phyloP scores from a whole-genome alignment of 2,888 invertebrate species.

The Scaptodrosophila latifasciaeformis region DNA sequence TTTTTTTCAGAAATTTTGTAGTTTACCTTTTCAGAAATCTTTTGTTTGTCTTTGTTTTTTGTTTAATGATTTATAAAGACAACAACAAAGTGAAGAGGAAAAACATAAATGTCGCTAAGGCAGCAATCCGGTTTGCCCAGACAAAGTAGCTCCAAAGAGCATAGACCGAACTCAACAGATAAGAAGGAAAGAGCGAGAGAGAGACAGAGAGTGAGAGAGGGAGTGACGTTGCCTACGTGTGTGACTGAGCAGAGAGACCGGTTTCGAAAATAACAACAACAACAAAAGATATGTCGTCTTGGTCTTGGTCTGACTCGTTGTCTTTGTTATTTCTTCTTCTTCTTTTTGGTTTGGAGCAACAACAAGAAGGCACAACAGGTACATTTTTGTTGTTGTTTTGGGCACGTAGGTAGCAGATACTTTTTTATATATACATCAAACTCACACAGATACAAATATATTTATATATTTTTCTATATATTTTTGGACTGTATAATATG shows the following conservation, averaged over 20 bases:
- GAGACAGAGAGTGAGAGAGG: no score
- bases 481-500: constrained; percentile 8
- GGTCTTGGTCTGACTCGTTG: constrained; percentile 13
- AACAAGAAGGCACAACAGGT: constrained; percentile 41
- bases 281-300: not conserved
- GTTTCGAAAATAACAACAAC: constrained; percentile 38
- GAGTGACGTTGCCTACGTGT: constrained; percentile 33
- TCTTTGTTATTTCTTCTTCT: constrained; percentile 23
- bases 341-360: no score
- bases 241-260: constrained; percentile 29
- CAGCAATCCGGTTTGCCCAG: constrained; percentile 42
- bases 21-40: not conserved
- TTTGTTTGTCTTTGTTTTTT: no score
- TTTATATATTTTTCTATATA: constrained; percentile 6
- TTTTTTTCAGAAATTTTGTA: not conserved
- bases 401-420: constrained; percentile 19
- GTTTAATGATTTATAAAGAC: constrained; percentile 20
- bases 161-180: not conserved
- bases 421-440: constrained; percentile 12
- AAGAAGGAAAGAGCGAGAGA: constrained; percentile 11
- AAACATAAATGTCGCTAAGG: constrained; percentile 46
- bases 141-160: constrained; percentile 6
- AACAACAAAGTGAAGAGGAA: constrained; percentile 21
- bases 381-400: constrained; percentile 29
- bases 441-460: constrained; percentile 5